Evolutionary conservation across 2,888 invertebrate species (phyloP).

Genomic region (Malthinus flaveolus): DNA sequence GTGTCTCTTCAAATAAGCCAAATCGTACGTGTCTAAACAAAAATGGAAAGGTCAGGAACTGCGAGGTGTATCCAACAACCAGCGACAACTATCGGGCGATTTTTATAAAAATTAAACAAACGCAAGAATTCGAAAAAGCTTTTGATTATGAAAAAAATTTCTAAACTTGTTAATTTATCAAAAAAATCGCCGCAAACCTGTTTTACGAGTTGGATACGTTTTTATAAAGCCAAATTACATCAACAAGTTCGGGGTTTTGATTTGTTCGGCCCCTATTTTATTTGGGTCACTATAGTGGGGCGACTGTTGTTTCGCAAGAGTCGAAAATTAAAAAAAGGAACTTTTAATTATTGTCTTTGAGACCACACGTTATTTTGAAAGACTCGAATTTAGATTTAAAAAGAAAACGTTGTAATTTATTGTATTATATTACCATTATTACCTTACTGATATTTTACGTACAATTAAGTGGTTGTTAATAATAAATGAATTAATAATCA

Average conservation of each 20-base stretch:
- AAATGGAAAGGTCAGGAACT: conserved; percentile 6
- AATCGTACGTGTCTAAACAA: background rate
- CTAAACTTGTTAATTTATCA: background rate
- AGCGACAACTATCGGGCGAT: background rate
- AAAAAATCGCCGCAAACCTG: conserved; percentile 7
- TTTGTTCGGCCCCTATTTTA: too few species aligned
- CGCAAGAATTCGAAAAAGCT: background rate
- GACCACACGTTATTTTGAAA: background rate
- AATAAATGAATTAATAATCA: conserved; percentile 5
- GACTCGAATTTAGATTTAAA: background rate
- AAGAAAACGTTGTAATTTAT: too few species aligned
- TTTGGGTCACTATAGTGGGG: background rate
- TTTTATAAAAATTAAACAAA: background rate
- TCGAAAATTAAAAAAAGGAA: background rate
- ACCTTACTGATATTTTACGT: conserved; percentile 1
- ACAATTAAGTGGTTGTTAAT: background rate
- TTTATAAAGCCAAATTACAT: conserved; percentile 2
- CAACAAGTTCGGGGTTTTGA: conserved; percentile 15
- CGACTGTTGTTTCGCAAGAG: background rate
- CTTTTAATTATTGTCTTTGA: background rate
- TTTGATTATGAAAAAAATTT: background rate
- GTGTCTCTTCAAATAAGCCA: background rate
- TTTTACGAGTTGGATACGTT: conserved; percentile 7
- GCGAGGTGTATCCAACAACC: background rate
- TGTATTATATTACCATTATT: background rate